Percentiles rank a stretch among this genome's conserved stretches.
Evolutionary conservation across 1,140 invertebrate species (phyloP).

Genomic region (Triops cancriformis): DNA sequence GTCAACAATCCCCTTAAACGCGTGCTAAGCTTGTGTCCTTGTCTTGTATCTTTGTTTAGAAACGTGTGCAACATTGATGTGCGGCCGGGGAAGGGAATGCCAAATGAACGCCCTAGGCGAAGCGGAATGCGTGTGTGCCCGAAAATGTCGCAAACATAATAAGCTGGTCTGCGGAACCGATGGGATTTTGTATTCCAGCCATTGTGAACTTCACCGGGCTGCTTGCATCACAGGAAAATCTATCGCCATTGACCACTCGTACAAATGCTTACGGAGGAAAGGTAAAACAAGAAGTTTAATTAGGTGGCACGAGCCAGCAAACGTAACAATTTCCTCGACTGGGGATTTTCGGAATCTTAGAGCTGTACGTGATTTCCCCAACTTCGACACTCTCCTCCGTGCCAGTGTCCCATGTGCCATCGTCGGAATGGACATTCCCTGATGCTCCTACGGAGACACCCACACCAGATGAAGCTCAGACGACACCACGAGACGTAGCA

Average conservation of each 20-base stretch:
- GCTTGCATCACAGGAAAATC: slow-evolving; percentile 52
- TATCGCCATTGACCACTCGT: slow-evolving; percentile 44
- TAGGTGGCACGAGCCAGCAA: background rate
- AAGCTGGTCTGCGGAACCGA: slow-evolving; percentile 63
- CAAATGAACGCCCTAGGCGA: slow-evolving; percentile 41
- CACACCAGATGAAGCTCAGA: background rate
- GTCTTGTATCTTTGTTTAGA: slow-evolving; percentile 38
- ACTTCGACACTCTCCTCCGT: background rate
- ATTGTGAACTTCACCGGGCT: slow-evolving; percentile 63
- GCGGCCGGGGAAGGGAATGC: slow-evolving; percentile 59
- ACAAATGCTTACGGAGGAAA: slow-evolving; percentile 28
- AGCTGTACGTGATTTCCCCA: slow-evolving; percentile 16
- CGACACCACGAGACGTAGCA: background rate
- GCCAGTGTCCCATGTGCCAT: slow-evolving; percentile 15
- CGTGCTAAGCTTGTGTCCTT: background rate
- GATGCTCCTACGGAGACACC: background rate
- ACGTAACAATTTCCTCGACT: background rate
- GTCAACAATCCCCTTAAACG: background rate
- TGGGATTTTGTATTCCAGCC: slow-evolving; percentile 60
- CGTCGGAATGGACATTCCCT: slow-evolving; percentile 20
- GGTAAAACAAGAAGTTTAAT: slow-evolving; percentile 19
- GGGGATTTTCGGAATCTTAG: background rate
- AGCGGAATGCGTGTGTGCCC: slow-evolving; percentile 54
- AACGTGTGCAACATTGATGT: slow-evolving; percentile 55
- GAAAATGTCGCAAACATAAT: slow-evolving; percentile 47